phyloP scores from a whole-genome alignment of 2,797 vertebrate species.

The Bovichtus diacanthus region DNA sequence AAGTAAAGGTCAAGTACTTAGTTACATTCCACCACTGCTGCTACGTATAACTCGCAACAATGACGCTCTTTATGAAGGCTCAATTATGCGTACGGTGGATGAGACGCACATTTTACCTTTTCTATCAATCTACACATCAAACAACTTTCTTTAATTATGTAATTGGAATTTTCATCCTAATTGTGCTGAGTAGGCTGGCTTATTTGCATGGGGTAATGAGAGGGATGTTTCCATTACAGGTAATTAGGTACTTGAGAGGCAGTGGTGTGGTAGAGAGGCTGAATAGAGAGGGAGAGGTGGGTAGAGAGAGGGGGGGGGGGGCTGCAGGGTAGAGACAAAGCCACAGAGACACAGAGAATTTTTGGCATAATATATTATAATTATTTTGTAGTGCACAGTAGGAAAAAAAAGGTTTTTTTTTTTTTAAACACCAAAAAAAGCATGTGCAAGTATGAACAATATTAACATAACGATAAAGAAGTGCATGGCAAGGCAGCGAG shows the following conservation, averaged over 20 bases:
- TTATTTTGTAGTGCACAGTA: constrained; percentile 28
- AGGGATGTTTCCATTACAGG: constrained; percentile 90
- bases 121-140: constrained; percentile 84
- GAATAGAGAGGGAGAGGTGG: constrained; percentile 59
- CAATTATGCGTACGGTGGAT: constrained; percentile 73
- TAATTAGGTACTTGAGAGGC: constrained; percentile 88
- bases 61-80: constrained; percentile 55
- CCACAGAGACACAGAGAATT: constrained; percentile 51
- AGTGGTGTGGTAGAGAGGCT: constrained; percentile 79
- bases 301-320: constrained; percentile 27
- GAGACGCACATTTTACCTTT: constrained; percentile 66
- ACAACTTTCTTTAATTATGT: constrained; percentile 87
- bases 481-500: constrained; percentile 35
- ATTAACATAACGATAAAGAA: constrained; percentile 38
- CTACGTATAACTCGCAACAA: constrained; percentile 28
- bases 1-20: background rate
- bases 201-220: constrained; percentile 90
- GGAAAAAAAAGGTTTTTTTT: constrained; percentile 6
- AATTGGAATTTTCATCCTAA: constrained; percentile 88
- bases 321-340: constrained; percentile 57
- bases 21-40: constrained; percentile 5
- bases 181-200: constrained; percentile 86
- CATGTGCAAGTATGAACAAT: background rate
- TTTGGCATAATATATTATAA: constrained; percentile 46
- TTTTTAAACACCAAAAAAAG: constrained; percentile 6